Evolutionary conservation across 2,113 vertebrate genomes (phyloP), one percentile per base, ranked within the genome.

Genomic region (Pterocles gutturalis): DNA sequence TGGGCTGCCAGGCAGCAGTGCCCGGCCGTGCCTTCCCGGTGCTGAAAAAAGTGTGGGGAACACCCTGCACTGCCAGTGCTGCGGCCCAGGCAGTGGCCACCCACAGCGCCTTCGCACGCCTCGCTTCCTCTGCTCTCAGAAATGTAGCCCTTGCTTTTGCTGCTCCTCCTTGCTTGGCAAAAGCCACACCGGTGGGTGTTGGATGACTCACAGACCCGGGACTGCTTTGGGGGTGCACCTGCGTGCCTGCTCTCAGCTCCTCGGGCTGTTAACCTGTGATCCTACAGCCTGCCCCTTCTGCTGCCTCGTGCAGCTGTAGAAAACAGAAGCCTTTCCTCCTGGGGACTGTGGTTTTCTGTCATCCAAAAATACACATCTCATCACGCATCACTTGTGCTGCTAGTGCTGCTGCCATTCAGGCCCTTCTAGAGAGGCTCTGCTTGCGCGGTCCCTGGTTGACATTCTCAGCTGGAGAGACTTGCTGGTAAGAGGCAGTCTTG

Each of bases 1-100:
- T 19, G 1, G 41, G 82, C 78, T 96, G 96, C 88, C 96, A 93
- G 93, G 92, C 87, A 91, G 64, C 91, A 69, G 77, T 1, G 46
- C 22, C 15, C 8, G 60, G 58, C 57, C 28, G 36, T 90, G 94
- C 64, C 69, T 93, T 91, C 84, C 95, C 66, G 3, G 10, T 2
- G 19, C 76, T 97, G 97, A 98, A 98, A n/a, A n/a, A n/a, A n/a
- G n/a, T 75, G 71, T 13, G 62, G 93, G 97, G 93, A 95, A 94
- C 95, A 88, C 97, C 97, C 98, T 89, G 97, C 58, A 91, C 69
- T 84, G 92, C 83, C 4, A 17, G 88, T 17, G 5, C 22, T 12
- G 82, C 82, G 80, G 78, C 84, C 8, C 24, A 55, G 70, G 58
- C 18, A 18, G 14, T 1, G 5, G 92, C 91, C 90, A 85, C 92